Evolutionary conservation across 2,113 vertebrate species (phyloP), one percentile per base, ranked within the genome.

Genomic region (Promerops cafer): DNA sequence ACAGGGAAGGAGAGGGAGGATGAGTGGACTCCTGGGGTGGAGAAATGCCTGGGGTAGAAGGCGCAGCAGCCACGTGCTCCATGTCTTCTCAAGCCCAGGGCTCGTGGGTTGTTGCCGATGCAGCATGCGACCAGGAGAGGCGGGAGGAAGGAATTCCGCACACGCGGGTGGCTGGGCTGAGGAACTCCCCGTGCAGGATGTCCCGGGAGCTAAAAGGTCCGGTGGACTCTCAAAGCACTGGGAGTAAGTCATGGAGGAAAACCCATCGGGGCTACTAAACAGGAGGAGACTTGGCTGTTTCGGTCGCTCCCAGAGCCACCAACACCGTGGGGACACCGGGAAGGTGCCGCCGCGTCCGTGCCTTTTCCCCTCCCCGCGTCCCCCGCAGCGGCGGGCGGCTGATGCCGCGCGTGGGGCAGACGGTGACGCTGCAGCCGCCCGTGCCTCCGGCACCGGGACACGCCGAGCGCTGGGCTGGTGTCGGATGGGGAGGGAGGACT

Each of bases 251-350:
- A 5, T 1, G 26, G 37, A 49, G 77, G 39, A 69, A 78, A 83
- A 35, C 2, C 65, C 54, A n/a, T 4, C 28, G 10, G 45, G 31
- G 40, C 40, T 39, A 4, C 35, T 16, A 5, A n/a, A 33, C 6
- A 11, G 10, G 14, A 16, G 23, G 20, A 13, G 26, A 35, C 22
- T 3, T 3, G 0, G 1, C 16, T 7, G 30, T 50, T 26, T 6
- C 63, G 28, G 68, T 7, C 49, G 26, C 5, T 70, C 15, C 31
- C 56, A 44, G 61, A 20, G 61, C 28, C 31, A 27, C 42, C 39
- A 23, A 1, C 9, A 12, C 40, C 3, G 23, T 1, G 26, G 53
- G 63, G 69, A 60, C 45, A 6, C 5, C 7, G 6, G 60, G 12
- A 42, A 4, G 23, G 75, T 12, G 42, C 30, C 27, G 65, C 30